Conservation (phyloP, 2,113 vertebrate genomes). For the Oryzias woworae region DNA sequence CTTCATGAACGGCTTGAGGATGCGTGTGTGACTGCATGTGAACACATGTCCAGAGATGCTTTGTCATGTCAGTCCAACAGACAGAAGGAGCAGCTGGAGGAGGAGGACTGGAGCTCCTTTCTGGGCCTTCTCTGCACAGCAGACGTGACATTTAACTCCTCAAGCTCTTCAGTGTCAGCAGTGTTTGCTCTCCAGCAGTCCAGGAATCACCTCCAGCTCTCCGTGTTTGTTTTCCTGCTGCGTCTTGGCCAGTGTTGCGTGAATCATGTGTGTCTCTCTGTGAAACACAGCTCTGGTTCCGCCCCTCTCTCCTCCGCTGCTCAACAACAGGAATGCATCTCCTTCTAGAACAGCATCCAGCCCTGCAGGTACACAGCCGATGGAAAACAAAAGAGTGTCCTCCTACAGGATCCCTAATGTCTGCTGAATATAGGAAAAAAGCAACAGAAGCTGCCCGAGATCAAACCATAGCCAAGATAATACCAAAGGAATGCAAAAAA, state of each 20-base stretch:
- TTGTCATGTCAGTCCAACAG: conserved; percentile 11
- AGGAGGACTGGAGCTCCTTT: background rate
- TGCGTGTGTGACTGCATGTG: background rate
- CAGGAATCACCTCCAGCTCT: conserved; percentile 12
- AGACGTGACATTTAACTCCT: conserved; percentile 19
- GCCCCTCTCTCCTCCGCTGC: conserved; percentile 5
- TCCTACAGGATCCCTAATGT: conserved; percentile 61
- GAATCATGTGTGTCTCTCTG: conserved; percentile 33
- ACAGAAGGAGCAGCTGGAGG: background rate
- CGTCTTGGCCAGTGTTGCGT: conserved; percentile 3
- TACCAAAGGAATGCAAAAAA: too few relatives aligned
- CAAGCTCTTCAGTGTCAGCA: background rate
- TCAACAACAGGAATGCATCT: conserved; percentile 42
- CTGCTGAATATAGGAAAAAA: conserved; percentile 81
- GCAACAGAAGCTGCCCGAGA: conserved; percentile 66
- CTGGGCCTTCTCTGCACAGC: background rate
- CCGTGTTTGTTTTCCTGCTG: conserved; percentile 1
- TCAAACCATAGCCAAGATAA: too few relatives aligned
- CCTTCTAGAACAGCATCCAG: conserved; percentile 50
- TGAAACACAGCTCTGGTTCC: conserved; percentile 49
- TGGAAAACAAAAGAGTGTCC: background rate
- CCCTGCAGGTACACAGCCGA: conserved; percentile 51
- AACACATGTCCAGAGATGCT: background rate
- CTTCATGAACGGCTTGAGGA: too few relatives aligned
- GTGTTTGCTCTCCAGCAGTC: background rate